phyloP scores from a whole-genome alignment of 2,113 vertebrate species.

The Seriola dumerili region DNA sequence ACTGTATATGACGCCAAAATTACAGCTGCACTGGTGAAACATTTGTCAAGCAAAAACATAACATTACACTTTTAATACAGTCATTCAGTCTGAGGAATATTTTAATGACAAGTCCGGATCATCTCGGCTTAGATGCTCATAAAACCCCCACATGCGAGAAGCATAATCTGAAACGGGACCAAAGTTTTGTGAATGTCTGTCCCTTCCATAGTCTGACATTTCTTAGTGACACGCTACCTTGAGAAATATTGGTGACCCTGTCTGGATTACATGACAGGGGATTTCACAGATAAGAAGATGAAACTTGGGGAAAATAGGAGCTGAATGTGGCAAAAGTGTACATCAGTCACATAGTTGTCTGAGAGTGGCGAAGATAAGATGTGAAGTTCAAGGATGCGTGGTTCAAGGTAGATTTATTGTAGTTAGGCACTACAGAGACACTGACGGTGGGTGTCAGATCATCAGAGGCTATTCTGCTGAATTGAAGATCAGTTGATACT shows the following conservation, averaged over 20 bases:
- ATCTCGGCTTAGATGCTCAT: not conserved
- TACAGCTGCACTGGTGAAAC: not conserved
- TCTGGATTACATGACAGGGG: conserved; percentile 53
- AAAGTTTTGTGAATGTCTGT: not conserved
- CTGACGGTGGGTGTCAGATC: conserved; percentile 45
- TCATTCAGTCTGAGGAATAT: not conserved
- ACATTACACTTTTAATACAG: not conserved
- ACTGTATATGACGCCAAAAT: not conserved
- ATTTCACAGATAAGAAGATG: conserved; percentile 44
- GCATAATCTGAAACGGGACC: not conserved
- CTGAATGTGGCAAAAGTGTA: conserved; percentile 17
- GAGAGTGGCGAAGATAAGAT: conserved; percentile 38
- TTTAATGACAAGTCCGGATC: not conserved
- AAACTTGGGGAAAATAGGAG: conserved; percentile 9
- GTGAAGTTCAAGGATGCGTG: conserved; percentile 43
- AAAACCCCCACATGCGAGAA: not conserved
- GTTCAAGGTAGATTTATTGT: conserved; percentile 58
- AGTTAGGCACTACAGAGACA: conserved; percentile 39
- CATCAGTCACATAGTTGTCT: conserved; percentile 22
- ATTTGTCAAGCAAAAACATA: not conserved
- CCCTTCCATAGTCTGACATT: not conserved
- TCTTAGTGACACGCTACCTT: not conserved
- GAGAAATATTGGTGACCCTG: conserved; percentile 22
- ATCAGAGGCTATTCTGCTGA: conserved; percentile 44
- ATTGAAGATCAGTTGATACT: conserved; percentile 60